Conservation (phyloP, 2,888 invertebrate genomes). For the Drosophila barbarae region DNA sequence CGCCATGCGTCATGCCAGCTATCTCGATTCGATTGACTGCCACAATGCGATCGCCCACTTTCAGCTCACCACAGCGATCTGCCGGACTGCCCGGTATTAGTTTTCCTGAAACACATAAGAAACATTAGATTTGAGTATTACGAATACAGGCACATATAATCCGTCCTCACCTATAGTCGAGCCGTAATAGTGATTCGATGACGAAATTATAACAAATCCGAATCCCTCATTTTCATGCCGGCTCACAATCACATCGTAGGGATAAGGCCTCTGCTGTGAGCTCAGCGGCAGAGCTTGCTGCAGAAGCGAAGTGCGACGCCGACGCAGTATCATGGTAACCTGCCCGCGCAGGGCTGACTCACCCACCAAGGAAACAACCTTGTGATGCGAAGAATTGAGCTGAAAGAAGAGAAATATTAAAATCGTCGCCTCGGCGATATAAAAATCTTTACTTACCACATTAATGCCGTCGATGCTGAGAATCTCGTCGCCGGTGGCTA, state of each 20-base stretch:
- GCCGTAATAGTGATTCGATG: slow-evolving; percentile 88
- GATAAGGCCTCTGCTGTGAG: slow-evolving; percentile 79
- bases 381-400: slow-evolving; percentile 92
- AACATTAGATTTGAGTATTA: slow-evolving; percentile 10
- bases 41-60: slow-evolving; percentile 96
- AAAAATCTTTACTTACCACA: slow-evolving; percentile 81
- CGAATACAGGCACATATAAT: not conserved
- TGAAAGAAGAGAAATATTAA: slow-evolving; percentile 59
- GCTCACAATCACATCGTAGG: slow-evolving; percentile 95
- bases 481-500: slow-evolving; percentile 95
- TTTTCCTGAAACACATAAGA: slow-evolving; percentile 84
- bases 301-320: slow-evolving; percentile 78
- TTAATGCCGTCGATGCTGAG: slow-evolving; percentile 94
- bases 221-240: slow-evolving; percentile 97
- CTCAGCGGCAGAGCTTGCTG: slow-evolving; percentile 41
- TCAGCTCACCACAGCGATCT: slow-evolving; percentile 92
- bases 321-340: slow-evolving; percentile 88
- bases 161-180: slow-evolving; percentile 88
- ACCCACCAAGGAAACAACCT: slow-evolving; percentile 95
- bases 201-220: slow-evolving; percentile 99
- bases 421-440: slow-evolving; percentile 41
- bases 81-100: slow-evolving; percentile 98
- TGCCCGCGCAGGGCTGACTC: slow-evolving; percentile 92
- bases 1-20: slow-evolving; percentile 94
- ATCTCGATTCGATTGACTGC: slow-evolving; percentile 97